Conservation (phyloP, 2,888 invertebrate species). For the Drosophila antonietae region DNA sequence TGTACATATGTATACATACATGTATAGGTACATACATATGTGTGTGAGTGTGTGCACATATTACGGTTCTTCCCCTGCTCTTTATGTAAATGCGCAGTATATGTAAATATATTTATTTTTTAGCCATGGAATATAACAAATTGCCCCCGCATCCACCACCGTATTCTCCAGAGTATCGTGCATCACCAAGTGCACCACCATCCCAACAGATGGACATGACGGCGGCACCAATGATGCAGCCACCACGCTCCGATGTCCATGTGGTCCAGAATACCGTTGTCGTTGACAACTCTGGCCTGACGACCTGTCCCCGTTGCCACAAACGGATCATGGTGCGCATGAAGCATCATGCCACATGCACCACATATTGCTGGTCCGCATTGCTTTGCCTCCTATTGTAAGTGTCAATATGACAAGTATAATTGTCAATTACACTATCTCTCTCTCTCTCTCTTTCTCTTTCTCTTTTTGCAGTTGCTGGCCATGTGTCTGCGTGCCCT, state of each 20-base stretch:
- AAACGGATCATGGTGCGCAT: conserved; percentile 30
- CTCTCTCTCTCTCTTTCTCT: neutral
- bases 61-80: conserved; percentile 10
- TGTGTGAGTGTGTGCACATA: neutral
- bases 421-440: neutral
- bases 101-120: neutral
- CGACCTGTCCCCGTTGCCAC: conserved; percentile 53
- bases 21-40: neutral
- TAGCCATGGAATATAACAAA: conserved; percentile 44
- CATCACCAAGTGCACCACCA: conserved; percentile 37
- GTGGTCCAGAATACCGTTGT: conserved; percentile 29
- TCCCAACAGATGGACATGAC: conserved; percentile 11
- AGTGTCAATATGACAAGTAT: conserved; percentile 25
- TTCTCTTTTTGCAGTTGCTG: conserved; percentile 40
- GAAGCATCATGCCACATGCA: conserved; percentile 55
- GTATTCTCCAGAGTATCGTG: conserved; percentile 13
- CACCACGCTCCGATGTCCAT: neutral
- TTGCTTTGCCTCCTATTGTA: conserved; percentile 52
- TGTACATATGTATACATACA: neutral
- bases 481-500: conserved; percentile 65
- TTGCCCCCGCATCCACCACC: conserved; percentile 24
- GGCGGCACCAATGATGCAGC: neutral
- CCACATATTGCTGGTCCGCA: conserved; percentile 42
- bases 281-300: conserved; percentile 33
- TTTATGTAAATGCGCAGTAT: neutral